phyloP scores from a whole-genome alignment of 2,113 vertebrate genomes.

The Carlito syrichta region DNA sequence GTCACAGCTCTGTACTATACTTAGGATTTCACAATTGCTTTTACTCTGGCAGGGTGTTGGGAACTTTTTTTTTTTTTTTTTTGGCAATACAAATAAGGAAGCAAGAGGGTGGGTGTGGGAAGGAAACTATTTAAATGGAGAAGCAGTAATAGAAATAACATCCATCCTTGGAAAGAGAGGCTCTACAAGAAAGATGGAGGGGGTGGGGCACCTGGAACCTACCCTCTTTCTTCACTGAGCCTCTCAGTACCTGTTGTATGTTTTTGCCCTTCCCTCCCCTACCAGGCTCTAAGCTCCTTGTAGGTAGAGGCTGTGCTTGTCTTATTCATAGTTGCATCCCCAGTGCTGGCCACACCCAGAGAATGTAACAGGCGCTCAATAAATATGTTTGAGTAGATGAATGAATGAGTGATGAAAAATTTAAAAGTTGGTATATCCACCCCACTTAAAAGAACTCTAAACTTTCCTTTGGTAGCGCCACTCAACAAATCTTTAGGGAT shows the following conservation, averaged over 20 bases:
- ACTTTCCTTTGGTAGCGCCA: not conserved
- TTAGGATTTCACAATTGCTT: slow-evolving; percentile 67
- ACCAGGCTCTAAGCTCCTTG: not conserved
- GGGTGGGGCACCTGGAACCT: not conserved
- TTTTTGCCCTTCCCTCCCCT: not conserved
- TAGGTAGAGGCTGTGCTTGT: not conserved
- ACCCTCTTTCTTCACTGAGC: not conserved
- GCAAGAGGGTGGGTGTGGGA: slow-evolving; percentile 68
- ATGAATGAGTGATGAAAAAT: not conserved
- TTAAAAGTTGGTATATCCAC: not conserved
- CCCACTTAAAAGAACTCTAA: not conserved
- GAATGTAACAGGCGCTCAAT: not conserved
- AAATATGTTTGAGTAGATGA: not conserved
- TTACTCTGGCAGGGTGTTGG: slow-evolving; percentile 67
- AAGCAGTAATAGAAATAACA: slow-evolving; percentile 66
- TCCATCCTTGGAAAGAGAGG: slow-evolving; percentile 74
- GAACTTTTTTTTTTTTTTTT: slow-evolving; percentile 17
- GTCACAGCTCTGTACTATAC: slow-evolving; percentile 62
- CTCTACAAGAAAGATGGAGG: slow-evolving; percentile 47
- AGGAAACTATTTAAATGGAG: slow-evolving; percentile 68
- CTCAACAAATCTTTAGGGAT: not conserved
- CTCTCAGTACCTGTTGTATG: not conserved
- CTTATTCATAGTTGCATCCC: not conserved
- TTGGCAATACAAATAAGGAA: slow-evolving; percentile 71
- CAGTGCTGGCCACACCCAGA: not conserved